Base-by-base conservation (phyloP, 2,113 vertebrate genomes). In the Enhydra lutris region DNA sequence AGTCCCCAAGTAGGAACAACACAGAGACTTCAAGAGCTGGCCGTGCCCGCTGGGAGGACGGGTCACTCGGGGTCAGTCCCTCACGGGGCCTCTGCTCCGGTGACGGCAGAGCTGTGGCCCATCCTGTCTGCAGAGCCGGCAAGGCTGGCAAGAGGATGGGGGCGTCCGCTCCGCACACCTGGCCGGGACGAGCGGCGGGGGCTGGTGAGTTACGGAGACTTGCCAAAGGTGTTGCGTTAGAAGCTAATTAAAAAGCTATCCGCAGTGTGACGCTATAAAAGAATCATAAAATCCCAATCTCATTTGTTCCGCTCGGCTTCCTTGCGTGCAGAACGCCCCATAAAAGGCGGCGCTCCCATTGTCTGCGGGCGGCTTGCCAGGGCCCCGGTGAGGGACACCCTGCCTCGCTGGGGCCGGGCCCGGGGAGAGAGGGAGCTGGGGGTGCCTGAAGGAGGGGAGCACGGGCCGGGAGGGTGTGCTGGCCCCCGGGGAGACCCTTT, bases 211-310 rank as follows among this genome's bases (percentile, higher is more conserved):
- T 98, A 97, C 98, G 98, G 96, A 96, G 98, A 97, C 88, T 98
- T 97, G 95, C 98, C 96, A 98, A 98, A 98, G 98, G 97, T 98
- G 98, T 98, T 98, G 92, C 93, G 97, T 98, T 88, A 96, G 94
- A 84, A 98, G 96, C 98, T 98, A 98, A 99, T 99, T 99, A 97
- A 98, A 98, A 95, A 98, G 90, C 96, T 97, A 89, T 98, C 98
- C 97, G 94, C 95, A 91, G 95, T 76, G 95, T 95, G 96, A 92
- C 31, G 85, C 98, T 94, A 96, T 98, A 98, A 98, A 99, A 98
- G 98, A 97, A 98, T 97, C 99, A 98, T 99, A 98, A 98, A 99
- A 98, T 98, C 94, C 98, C 98, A 98, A 98, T 98, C 98, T 98
- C 98, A 98, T 98, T 98, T 98, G 98, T 98, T 99, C 98, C 98